Conservation (phyloP, 1,140 invertebrate genomes). For the Drosophila fuyamai region DNA sequence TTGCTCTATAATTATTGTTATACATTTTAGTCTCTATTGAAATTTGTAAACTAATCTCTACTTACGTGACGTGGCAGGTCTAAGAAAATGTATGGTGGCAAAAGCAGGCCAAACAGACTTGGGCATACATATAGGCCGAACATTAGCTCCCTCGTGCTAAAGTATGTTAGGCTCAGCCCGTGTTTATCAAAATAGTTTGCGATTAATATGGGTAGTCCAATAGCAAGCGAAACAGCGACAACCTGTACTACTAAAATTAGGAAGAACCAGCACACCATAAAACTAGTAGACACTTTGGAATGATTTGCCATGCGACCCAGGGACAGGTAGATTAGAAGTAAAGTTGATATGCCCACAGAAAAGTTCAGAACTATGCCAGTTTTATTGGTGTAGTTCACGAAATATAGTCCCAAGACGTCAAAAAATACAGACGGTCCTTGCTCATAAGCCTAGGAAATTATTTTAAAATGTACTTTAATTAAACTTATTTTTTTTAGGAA, state of each 20-base stretch:
- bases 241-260: conserved; percentile 8
- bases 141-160: conserved; percentile 87
- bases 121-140: conserved; percentile 85
- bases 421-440: conserved; percentile 89
- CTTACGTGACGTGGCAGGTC: conserved; percentile 6
- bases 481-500: no score
- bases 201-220: conserved; percentile 84
- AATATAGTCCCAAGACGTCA: conserved; percentile 90
- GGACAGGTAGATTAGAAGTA: conserved; percentile 83
- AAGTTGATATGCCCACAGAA: conserved; percentile 84
- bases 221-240: conserved; percentile 65
- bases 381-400: conserved; percentile 87
- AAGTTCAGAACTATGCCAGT: conserved; percentile 86
- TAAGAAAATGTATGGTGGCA: background rate
- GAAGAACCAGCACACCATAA: background rate
- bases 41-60: background rate
- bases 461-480: no score
- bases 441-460: conserved; percentile 76
- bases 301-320: conserved; percentile 56
- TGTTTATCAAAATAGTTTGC: conserved; percentile 78
- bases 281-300: conserved; percentile 36
- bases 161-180: conserved; percentile 88
- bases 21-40: no score
- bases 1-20: background rate
- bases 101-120: conserved; percentile 73